phyloP scores from a whole-genome alignment of 2,888 invertebrate species.

The Girardia tigrina region DNA sequence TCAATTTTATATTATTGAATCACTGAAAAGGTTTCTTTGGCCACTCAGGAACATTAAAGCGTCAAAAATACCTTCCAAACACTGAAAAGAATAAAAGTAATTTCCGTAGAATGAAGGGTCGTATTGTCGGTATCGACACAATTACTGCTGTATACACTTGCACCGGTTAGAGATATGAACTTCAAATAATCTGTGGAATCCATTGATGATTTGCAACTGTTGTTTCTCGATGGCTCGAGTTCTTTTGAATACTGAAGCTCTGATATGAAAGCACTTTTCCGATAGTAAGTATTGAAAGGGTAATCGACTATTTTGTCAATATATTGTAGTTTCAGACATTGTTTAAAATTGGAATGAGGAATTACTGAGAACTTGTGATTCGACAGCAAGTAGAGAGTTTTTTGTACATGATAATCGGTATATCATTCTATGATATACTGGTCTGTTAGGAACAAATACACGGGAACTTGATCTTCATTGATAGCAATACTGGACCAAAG shows the following conservation, averaged over 20 bases:
- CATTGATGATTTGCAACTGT: neutral
- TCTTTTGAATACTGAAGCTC: neutral
- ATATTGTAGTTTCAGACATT: neutral
- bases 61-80: too few relatives aligned
- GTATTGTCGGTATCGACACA: too few relatives aligned
- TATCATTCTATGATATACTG: neutral
- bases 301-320: neutral
- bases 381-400: neutral
- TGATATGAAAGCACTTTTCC: neutral
- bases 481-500: neutral
- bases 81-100: too few relatives aligned
- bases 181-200: neutral
- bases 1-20: too few relatives aligned
- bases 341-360: slow-evolving; percentile 5
- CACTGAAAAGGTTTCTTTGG: too few relatives aligned
- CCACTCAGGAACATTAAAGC: too few relatives aligned
- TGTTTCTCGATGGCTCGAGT: neutral
- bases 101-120: too few relatives aligned
- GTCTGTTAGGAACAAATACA: neutral
- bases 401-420: neutral
- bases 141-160: too few relatives aligned
- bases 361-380: neutral
- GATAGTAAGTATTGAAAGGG: too few relatives aligned
- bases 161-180: too few relatives aligned
- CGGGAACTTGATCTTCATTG: neutral